phyloP scores from a whole-genome alignment of 2,113 vertebrate genomes.

The Podarcis raffonei region DNA sequence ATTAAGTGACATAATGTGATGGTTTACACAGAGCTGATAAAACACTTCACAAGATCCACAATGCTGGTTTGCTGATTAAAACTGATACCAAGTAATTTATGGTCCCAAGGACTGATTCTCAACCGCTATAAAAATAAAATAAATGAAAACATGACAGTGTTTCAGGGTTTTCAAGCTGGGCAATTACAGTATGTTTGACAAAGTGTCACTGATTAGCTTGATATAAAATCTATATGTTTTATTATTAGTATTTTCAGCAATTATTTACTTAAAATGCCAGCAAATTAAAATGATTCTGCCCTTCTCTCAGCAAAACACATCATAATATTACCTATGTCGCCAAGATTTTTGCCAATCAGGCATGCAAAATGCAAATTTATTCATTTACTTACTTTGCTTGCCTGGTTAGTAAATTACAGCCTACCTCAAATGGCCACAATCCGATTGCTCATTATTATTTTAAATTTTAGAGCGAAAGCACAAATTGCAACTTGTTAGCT shows the following conservation, averaged over 20 bases:
- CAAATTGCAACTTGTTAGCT: constrained; percentile 3
- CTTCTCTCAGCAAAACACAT: constrained; percentile 47
- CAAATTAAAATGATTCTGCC: constrained; percentile 59
- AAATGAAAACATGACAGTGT: constrained; percentile 69
- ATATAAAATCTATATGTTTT: constrained; percentile 18
- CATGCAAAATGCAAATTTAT: neutral
- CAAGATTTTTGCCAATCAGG: neutral
- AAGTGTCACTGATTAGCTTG: constrained; percentile 65
- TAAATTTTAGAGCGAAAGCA: constrained; percentile 1
- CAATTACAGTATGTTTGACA: constrained; percentile 42
- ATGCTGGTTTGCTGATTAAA: constrained; percentile 66
- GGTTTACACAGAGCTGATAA: constrained; percentile 68
- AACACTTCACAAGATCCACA: constrained; percentile 52
- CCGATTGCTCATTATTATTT: neutral
- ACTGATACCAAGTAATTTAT: constrained; percentile 65
- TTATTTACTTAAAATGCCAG: constrained; percentile 60
- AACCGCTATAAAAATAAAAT: constrained; percentile 53
- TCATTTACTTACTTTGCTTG: constrained; percentile 1
- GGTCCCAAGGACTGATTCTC: constrained; percentile 58
- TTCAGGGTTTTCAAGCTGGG: constrained; percentile 65
- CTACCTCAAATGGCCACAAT: constrained; percentile 30
- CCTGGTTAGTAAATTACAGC: constrained; percentile 21
- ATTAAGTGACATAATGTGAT: constrained; percentile 58
- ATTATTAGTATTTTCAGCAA: constrained; percentile 42
- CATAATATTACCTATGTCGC: constrained; percentile 1